phyloP scores from a whole-genome alignment of 2,797 vertebrate species.

The Phylloscopus collybita region DNA sequence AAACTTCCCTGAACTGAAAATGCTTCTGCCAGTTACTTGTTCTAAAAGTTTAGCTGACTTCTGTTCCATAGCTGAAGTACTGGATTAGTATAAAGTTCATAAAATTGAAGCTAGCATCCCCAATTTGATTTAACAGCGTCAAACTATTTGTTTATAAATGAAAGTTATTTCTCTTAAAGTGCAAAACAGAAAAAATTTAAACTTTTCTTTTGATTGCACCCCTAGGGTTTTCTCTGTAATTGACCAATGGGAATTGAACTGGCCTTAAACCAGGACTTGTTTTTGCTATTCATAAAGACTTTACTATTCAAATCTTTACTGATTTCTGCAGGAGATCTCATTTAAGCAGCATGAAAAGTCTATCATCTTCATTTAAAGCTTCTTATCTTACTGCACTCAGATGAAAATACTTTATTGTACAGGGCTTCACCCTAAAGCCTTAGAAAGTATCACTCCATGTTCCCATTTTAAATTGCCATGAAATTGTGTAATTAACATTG shows the following conservation, averaged over 20 bases:
- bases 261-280: neutral
- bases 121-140: neutral
- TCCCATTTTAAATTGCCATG: neutral
- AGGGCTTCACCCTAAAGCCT: neutral
- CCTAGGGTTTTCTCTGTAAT: neutral
- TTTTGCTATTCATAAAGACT: neutral
- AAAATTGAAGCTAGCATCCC: neutral
- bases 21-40: neutral
- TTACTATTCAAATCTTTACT: neutral
- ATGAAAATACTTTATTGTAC: neutral
- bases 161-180: neutral
- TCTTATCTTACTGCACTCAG: neutral
- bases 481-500: neutral
- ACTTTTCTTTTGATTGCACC: neutral
- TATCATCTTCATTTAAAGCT: neutral
- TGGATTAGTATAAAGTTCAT: neutral
- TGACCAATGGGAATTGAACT: neutral
- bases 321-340: neutral
- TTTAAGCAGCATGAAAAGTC: neutral
- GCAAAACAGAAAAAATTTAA: neutral
- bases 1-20: constrained; percentile 51
- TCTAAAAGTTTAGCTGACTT: neutral
- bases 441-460: neutral
- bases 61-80: neutral
- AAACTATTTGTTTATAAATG: neutral